Evolutionary conservation across 1,140 invertebrate genomes (phyloP).

Genomic region (Ips typographus): DNA sequence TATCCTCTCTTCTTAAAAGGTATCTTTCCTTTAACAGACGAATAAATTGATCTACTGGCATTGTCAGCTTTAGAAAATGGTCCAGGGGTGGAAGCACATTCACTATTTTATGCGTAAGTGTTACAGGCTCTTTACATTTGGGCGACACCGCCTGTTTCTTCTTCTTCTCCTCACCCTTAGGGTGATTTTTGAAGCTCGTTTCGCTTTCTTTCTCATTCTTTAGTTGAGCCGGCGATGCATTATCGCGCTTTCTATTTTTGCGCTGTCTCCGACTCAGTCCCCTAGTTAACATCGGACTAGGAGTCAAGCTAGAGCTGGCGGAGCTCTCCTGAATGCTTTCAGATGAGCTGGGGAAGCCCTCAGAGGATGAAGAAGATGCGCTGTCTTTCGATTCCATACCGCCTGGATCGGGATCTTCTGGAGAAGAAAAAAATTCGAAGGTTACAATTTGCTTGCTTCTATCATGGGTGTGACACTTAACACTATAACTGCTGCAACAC

Average conservation of each 20-base stretch:
- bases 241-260: constrained; percentile 33
- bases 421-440: constrained; percentile 42
- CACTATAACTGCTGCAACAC: too few species aligned
- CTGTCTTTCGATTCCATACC: constrained; percentile 31
- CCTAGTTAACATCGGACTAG: constrained; percentile 37
- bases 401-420: constrained; percentile 52
- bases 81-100: too few species aligned
- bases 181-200: not conserved
- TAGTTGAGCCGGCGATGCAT: not conserved
- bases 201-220: constrained; percentile 24
- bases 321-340: constrained; percentile 50
- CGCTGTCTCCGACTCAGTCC: constrained; percentile 42
- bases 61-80: constrained; percentile 37
- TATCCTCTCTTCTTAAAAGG: constrained; percentile 10
- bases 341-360: constrained; percentile 37
- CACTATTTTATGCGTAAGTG: too few species aligned
- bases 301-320: constrained; percentile 23
- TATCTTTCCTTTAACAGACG: constrained; percentile 9
- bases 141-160: not conserved
- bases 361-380: not conserved
- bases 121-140: too few species aligned
- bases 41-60: constrained; percentile 48
- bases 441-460: not conserved
- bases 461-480: too few species aligned
- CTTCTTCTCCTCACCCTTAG: not conserved